Evolutionary conservation across 2,113 vertebrate genomes (phyloP), one percentile per base, ranked within the genome.

Genomic region (Cervus canadensis): DNA sequence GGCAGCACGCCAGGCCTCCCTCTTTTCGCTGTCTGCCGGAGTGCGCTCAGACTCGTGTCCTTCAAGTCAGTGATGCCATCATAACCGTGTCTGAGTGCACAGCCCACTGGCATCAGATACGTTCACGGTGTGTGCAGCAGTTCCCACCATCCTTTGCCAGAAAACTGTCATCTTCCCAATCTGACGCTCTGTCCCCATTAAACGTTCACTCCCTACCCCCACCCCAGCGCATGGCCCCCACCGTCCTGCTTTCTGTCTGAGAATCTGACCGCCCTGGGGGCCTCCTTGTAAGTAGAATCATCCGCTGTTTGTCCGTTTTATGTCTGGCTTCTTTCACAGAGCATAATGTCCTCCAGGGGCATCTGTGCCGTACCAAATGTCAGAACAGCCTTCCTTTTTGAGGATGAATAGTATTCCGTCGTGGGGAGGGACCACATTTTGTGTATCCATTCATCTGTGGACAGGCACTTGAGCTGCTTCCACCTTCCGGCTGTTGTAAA

Each of bases 61-160:
- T 40, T 40, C 23, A 21, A 25, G 21, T 14, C 71, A 7, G 36
- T 74, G 71, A 26, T 23, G 21, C 36, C 71, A 25, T 17, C 71
- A 7, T 1, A 1, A 30, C 50, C 23, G 0, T 3, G 33, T 11
- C 7, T 11, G 10, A 12, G n/a, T 1, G 3, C 19, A 11, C 10
- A 19, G 40, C 6, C 28, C 6, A 0, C 33, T 2, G 67, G 9
- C 33, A 0, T 25, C 16, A 48, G 7, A 14, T 9, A 7, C 60
- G 0, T 7, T 85, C 43, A 16, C 0, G 0, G 1, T 10, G 17
- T 6, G 1, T 5, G 13, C 0, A 0, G 2, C 30, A 0, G 0
- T 56, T 21, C 36, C 30, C 36, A 2, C 17, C 17, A 2, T 56
- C 67, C 23, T 1, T 8, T 48, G 11, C 67, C 48, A 5, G 36